These are phyloP conservation scores for Aphelocoma californica DNA, from an alignment of 2,797 vertebrate species.

Conservation along the genomic window DNA sequence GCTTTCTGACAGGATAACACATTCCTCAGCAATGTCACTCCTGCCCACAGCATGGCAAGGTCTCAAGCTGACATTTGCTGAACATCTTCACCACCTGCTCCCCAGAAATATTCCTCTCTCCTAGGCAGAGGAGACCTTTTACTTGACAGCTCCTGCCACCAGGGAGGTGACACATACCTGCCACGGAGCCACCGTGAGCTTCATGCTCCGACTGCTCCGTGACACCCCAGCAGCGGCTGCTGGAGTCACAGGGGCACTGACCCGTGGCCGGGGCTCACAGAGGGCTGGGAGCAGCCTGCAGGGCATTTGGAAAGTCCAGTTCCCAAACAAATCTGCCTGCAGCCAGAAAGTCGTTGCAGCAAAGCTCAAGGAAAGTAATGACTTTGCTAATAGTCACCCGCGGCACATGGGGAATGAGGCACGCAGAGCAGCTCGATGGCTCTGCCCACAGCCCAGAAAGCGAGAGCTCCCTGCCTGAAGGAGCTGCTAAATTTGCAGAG, in stretches of 20 bases:
- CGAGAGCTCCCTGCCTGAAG: neutral
- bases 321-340: neutral
- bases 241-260: neutral
- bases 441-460: neutral
- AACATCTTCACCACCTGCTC: conserved; percentile 52
- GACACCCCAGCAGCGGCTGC: neutral
- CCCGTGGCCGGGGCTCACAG: fast-evolving
- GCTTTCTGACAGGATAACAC: conserved; percentile 34
- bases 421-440: fast-evolving
- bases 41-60: conserved; percentile 56
- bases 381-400: neutral
- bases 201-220: neutral
- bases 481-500: neutral
- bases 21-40: conserved; percentile 14
- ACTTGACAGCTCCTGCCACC: conserved; percentile 3
- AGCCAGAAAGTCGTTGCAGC: fast-evolving
- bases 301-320: fast-evolving
- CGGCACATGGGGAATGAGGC: fast-evolving
- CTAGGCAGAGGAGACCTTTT: neutral
- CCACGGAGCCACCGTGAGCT: fast-evolving
- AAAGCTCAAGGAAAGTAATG: neutral
- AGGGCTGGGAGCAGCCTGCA: neutral
- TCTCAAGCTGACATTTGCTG: conserved; percentile 52
- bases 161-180: neutral
- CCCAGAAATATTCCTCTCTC: neutral